These are phyloP conservation scores for Bergia sp. DNA, from an alignment of 92 coral and sea anemone genomes.

Conservation along the genomic window DNA sequence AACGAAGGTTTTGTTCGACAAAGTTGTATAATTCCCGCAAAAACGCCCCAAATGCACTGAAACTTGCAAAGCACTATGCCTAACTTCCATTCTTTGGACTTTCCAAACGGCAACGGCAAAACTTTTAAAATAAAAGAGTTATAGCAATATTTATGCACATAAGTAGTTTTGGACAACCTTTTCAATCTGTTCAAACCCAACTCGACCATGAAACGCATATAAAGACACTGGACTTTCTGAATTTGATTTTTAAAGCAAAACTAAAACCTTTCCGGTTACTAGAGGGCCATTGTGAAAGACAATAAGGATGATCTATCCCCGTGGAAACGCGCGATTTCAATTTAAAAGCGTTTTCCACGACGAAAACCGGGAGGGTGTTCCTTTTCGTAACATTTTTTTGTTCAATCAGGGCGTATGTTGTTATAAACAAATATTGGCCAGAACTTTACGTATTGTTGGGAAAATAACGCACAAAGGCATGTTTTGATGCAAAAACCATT, in stretches of 20 bases:
- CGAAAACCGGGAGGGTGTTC: constrained; percentile 22
- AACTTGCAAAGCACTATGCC: not conserved
- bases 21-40: constrained; percentile 23
- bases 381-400: constrained; percentile 18
- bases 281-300: constrained; percentile 40
- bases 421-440: not conserved
- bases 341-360: constrained; percentile 29
- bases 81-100: not conserved
- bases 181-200: constrained; percentile 15
- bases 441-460: not conserved
- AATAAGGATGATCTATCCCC: constrained; percentile 28
- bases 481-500: constrained; percentile 25
- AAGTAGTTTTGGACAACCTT: constrained; percentile 18
- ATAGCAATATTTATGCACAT: not conserved
- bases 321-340: constrained; percentile 13
- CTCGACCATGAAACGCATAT: constrained; percentile 37
- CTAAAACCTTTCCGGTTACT: constrained; percentile 22
- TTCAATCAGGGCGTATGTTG: constrained; percentile 5
- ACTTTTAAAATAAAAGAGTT: constrained; percentile 13
- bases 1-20: constrained; percentile 22
- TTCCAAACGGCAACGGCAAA: constrained; percentile 6
- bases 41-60: not conserved
- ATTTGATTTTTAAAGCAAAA: constrained; percentile 14
- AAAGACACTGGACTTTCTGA: constrained; percentile 11
- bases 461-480: constrained; percentile 2